Base-by-base conservation (phyloP, 2,888 invertebrate species). In the Euproctis similis region DNA sequence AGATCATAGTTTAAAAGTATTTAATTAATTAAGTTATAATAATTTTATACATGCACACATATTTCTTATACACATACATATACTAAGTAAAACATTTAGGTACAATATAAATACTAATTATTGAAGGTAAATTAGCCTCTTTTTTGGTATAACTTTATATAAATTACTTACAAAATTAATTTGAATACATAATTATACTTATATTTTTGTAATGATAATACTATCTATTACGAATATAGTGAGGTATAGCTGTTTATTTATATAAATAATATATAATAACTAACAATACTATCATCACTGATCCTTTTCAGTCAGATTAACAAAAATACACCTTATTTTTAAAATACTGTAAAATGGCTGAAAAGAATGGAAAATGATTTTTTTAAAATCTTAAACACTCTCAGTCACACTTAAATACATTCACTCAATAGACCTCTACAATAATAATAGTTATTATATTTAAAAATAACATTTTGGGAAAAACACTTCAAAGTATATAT, bases 221-320 rank as follows among this genome's bases (percentile, higher is more conserved):
- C 36, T 20, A 36, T 41, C 33, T 26, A 13, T 37, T 36, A 36
- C 25, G 42, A 24, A 23, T 23, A 13, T 26, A 31, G 17, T n/a
- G n/a, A n/a, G n/a, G n/a, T n/a, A n/a, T n/a, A n/a, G n/a, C n/a
- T n/a, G n/a, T n/a, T n/a, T n/a, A n/a, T n/a, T n/a, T 24, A 43
- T 30, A 41, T 28, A 39, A 29, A 16, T 22, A 14, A 40, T 25
- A 39, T 33, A 35, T 29, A 37, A 42, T 34, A 38, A 51, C 37
- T 46, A 46, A 46, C 33, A 43, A 43, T 51, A 47, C 34, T 50
- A 54, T 38, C 43, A 46, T 35, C 42, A 33, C 2, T 4, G 40
- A 57, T 67, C 71, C 73, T 73, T 74, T 74, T 73, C 71, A 67
- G 65, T 62, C 74, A 74, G 52, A 70, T 68, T 68, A 64, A 40